Conservation (phyloP, 2,888 invertebrate genomes). For the Plusia festucae region DNA sequence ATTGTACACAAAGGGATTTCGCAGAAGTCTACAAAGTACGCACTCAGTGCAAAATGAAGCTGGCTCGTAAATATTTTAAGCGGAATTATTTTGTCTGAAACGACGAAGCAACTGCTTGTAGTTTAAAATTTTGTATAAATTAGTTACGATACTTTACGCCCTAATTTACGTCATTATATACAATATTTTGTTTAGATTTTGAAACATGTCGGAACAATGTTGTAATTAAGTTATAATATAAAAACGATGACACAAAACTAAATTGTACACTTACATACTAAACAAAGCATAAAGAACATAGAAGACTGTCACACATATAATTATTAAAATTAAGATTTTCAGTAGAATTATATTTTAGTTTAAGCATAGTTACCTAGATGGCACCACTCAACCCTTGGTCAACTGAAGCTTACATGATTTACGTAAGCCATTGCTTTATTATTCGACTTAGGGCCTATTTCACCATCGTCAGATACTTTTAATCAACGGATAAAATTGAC, state of each 20-base stretch:
- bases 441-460: too few relatives aligned
- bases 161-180: conserved; percentile 31
- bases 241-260: background rate
- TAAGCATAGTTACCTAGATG: background rate
- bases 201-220: too few relatives aligned
- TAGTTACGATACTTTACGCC: conserved; percentile 30
- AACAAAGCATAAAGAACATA: background rate
- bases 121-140: conserved; percentile 49
- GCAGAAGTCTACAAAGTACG: conserved; percentile 28
- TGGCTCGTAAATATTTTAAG: conserved; percentile 55
- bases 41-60: conserved; percentile 33
- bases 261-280: background rate
- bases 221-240: too few relatives aligned
- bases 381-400: background rate
- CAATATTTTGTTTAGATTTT: background rate
- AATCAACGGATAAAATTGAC: too few relatives aligned
- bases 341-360: background rate
- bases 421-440: conserved; percentile 2
- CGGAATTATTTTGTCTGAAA: conserved; percentile 50
- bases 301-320: too few relatives aligned
- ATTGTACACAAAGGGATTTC: conserved; percentile 29
- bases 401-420: background rate
- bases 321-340: too few relatives aligned
- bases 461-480: too few relatives aligned
- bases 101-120: conserved; percentile 30